A percentile compares a stretch with the other conserved stretches of the same genome.
These are phyloP conservation scores for Coelogynopora nodosa DNA, from an alignment of 2,888 invertebrate genomes.

Conservation along the genomic window DNA sequence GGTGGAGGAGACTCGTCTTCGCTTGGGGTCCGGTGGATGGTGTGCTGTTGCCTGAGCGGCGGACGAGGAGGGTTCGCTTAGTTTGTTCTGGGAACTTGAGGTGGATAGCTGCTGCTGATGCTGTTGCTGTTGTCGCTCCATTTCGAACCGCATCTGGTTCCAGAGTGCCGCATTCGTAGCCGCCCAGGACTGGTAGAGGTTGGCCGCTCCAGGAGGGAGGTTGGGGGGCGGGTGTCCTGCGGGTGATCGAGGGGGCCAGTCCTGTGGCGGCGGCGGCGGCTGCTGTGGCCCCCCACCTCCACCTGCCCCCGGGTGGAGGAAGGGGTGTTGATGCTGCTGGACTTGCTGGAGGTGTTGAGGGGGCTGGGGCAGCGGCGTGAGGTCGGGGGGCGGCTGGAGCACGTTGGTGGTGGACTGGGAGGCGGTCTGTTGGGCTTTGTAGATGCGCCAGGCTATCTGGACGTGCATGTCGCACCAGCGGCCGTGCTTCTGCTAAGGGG, in stretches of 20 bases:
- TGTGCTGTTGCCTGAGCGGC: not conserved
- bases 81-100: not conserved
- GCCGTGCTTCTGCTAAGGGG: not conserved
- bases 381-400: not conserved
- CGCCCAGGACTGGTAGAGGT: too few species aligned
- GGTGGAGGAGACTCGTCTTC: not conserved
- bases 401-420: not conserved
- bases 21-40: not conserved
- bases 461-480: constrained; percentile 40
- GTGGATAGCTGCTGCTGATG: not conserved
- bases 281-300: too few species aligned
- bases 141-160: not conserved
- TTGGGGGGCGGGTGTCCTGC: too few species aligned
- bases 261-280: too few species aligned
- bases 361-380: not conserved
- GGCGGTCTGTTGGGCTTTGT: not conserved
- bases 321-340: not conserved
- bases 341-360: not conserved
- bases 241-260: not conserved
- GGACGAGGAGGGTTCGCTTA: not conserved
- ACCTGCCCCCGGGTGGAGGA: not conserved
- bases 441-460: constrained; percentile 34
- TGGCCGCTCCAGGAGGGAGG: not conserved
- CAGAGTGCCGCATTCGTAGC: not conserved
- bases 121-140: not conserved